Conservation (phyloP, 2,888 invertebrate species). For the Proisotoma minuta region DNA sequence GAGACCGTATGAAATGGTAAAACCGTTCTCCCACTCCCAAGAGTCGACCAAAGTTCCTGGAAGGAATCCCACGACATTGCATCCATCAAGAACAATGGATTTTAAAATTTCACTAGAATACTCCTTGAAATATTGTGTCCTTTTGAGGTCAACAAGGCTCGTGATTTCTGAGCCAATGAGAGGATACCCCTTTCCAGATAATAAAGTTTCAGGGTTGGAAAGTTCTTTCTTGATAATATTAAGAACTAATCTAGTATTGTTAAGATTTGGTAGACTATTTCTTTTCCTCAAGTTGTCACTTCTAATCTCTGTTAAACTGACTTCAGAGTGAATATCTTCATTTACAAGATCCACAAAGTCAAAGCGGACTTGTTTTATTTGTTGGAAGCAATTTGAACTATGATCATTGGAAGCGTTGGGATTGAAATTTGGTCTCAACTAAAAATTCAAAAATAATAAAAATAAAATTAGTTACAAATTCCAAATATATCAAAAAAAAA, state of each 20-base stretch:
- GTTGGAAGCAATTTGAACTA: background rate
- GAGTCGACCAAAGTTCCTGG: constrained; percentile 52
- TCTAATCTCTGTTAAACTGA: background rate
- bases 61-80: constrained; percentile 51
- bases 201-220: constrained; percentile 20
- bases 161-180: background rate
- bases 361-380: background rate
- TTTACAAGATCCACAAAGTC: background rate
- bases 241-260: constrained; percentile 5
- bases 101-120: constrained; percentile 16
- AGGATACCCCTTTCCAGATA: constrained; percentile 15
- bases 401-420: background rate
- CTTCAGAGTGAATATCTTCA: background rate
- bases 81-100: constrained; percentile 47
- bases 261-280: background rate
- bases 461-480: background rate
- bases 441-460: background rate
- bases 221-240: constrained; percentile 12
- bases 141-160: constrained; percentile 21
- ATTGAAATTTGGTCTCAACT: constrained; percentile 1
- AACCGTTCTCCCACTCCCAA: constrained; percentile 51
- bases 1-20: constrained; percentile 37
- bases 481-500: background rate
- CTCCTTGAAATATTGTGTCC: constrained; percentile 27
- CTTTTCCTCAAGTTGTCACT: background rate